phyloP scores from a whole-genome alignment of 2,888 invertebrate species.

The Drymonia ruficornis region DNA sequence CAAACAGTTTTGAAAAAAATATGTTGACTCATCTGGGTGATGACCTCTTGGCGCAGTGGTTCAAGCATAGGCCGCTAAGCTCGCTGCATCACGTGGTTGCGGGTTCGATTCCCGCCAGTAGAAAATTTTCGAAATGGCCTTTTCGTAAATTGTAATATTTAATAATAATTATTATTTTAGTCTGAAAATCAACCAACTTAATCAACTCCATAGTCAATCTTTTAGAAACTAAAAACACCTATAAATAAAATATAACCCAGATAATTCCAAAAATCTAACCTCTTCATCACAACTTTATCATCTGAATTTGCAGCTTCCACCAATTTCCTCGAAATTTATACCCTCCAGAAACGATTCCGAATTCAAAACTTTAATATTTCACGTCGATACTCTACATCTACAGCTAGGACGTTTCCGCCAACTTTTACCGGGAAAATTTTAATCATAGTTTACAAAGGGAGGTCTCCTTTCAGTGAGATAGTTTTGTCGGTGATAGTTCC shows the following conservation, averaged over 20 bases:
- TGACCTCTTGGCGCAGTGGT: too few relatives aligned
- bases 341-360: not conserved
- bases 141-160: too few relatives aligned
- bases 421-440: constrained; percentile 27
- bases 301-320: not conserved
- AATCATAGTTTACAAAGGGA: constrained; percentile 44
- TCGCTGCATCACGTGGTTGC: too few relatives aligned
- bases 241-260: not conserved
- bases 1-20: too few relatives aligned
- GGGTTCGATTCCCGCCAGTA: too few relatives aligned
- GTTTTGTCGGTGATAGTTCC: constrained; percentile 32
- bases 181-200: too few relatives aligned
- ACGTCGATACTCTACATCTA: constrained; percentile 8
- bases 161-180: too few relatives aligned
- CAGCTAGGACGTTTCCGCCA: constrained; percentile 3
- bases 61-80: too few relatives aligned
- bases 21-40: too few relatives aligned
- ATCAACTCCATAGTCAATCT: not conserved
- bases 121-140: too few relatives aligned
- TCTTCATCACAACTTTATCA: not conserved
- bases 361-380: constrained; percentile 19
- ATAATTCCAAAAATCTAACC: not conserved
- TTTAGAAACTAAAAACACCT: not conserved
- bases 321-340: not conserved
- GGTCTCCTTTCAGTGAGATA: constrained; percentile 35